phyloP scores from a whole-genome alignment of 2,888 invertebrate genomes.

The Melangyna quadrimaculata region DNA sequence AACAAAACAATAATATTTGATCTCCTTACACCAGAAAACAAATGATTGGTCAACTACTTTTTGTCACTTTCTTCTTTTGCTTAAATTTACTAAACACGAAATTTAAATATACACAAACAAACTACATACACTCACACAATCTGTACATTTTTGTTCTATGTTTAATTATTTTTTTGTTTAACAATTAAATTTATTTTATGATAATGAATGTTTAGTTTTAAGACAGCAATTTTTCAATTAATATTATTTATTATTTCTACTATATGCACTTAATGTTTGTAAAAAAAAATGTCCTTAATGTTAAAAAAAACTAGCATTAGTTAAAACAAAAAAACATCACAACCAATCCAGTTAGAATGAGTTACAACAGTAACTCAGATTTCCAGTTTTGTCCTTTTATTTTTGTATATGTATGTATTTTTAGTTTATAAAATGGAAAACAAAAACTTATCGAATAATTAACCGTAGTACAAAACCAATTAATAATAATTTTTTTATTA shows the following conservation, averaged over 20 bases:
- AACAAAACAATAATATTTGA: conserved; percentile 43
- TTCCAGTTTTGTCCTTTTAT: conserved; percentile 49
- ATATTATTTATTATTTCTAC: conserved; percentile 67
- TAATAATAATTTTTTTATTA: conserved; percentile 56
- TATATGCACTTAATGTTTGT: conserved; percentile 59
- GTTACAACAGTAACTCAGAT: conserved; percentile 12
- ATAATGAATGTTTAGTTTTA: conserved; percentile 64
- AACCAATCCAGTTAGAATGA: conserved; percentile 49
- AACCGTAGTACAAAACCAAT: conserved; percentile 70
- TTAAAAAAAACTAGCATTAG: conserved; percentile 30
- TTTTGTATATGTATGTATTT: conserved; percentile 48
- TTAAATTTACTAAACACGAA: conserved; percentile 7
- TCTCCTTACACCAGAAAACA: conserved; percentile 39
- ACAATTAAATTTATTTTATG: conserved; percentile 55
- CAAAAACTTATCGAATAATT: conserved; percentile 52
- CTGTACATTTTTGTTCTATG: conserved; percentile 50
- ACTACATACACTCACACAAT: conserved; percentile 25
- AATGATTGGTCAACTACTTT: conserved; percentile 23
- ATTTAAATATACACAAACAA: conserved; percentile 9
- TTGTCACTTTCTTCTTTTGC: conserved; percentile 21
- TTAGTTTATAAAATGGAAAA: conserved; percentile 36
- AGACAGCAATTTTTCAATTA: conserved; percentile 55
- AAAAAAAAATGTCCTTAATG: conserved; percentile 14
- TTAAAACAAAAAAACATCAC: conserved; percentile 22
- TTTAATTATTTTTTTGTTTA: conserved; percentile 27